Conservation (phyloP, 2,797 vertebrate genomes). For the Bradypus variegatus region DNA sequence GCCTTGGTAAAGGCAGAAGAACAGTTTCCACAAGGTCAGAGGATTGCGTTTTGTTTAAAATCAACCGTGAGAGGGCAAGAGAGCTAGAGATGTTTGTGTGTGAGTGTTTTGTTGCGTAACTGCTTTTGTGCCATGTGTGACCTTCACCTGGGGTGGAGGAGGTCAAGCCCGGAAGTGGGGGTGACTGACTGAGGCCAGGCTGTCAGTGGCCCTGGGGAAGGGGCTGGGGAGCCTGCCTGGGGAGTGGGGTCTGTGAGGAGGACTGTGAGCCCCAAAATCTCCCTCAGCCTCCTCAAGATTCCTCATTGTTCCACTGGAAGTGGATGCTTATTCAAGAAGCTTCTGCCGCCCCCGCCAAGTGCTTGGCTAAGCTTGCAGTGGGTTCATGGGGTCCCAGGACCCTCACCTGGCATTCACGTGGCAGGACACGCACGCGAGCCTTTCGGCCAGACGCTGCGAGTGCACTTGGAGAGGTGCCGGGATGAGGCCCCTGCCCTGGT, state of each 20-base stretch:
- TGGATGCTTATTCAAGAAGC: fast-evolving
- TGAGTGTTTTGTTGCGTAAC: neutral
- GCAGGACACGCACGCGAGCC: too few species aligned
- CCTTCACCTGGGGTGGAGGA: neutral
- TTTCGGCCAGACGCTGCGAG: neutral
- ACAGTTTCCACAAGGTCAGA: too few species aligned
- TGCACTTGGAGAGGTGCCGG: neutral
- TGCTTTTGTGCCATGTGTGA: fast-evolving
- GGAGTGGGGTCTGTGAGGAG: neutral
- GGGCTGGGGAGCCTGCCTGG: neutral
- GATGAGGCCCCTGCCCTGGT: neutral
- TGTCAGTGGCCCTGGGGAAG: neutral
- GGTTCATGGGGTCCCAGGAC: too few species aligned
- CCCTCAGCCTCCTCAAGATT: neutral
- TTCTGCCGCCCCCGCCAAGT: too few species aligned
- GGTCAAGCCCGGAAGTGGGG: fast-evolving
- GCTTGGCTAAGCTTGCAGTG: too few species aligned
- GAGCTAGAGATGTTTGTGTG: neutral
- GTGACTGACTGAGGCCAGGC: neutral
- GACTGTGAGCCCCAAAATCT: neutral
- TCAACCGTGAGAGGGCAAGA: neutral
- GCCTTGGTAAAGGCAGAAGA: too few species aligned
- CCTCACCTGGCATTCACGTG: too few species aligned
- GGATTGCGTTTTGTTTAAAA: too few species aligned
- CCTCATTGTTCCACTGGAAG: neutral